phyloP scores from a whole-genome alignment of 2,888 invertebrate genomes.

The Melanostoma mellinum region DNA sequence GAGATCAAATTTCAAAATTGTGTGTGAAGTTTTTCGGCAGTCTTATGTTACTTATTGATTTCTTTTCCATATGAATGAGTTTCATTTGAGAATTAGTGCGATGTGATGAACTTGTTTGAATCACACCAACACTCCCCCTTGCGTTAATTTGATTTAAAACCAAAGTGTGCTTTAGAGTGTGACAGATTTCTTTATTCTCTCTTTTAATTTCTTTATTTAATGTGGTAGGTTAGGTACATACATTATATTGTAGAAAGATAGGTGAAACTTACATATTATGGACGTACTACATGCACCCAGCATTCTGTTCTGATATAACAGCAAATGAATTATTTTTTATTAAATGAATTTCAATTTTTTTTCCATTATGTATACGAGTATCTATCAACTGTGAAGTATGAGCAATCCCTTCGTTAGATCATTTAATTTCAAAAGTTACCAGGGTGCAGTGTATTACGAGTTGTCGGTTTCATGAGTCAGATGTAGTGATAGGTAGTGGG shows the following conservation, averaged over 20 bases:
- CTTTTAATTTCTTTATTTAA: too few relatives aligned
- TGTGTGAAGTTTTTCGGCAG: conserved; percentile 22
- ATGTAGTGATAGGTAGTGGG: neutral
- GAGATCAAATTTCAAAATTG: conserved; percentile 55
- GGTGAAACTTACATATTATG: too few relatives aligned
- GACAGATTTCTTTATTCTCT: neutral
- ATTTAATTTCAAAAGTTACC: conserved; percentile 28
- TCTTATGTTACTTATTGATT: conserved; percentile 54
- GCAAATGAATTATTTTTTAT: too few relatives aligned
- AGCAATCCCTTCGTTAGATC: conserved; percentile 22
- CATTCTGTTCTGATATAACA: too few relatives aligned
- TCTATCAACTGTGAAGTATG: neutral
- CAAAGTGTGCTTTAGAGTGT: neutral
- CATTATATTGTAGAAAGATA: too few relatives aligned
- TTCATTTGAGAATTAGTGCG: conserved; percentile 14
- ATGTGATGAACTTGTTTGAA: conserved; percentile 25
- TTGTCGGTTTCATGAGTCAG: conserved; percentile 30
- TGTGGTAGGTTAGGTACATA: conserved; percentile 1
- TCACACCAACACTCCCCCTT: too few relatives aligned
- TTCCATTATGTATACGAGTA: neutral
- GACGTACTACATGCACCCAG: too few relatives aligned
- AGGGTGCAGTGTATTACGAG: conserved; percentile 16
- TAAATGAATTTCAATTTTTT: too few relatives aligned
- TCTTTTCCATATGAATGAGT: conserved; percentile 37
- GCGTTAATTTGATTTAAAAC: too few relatives aligned